phyloP scores from a whole-genome alignment of 2,113 vertebrate species.

The Panthera uncia region DNA sequence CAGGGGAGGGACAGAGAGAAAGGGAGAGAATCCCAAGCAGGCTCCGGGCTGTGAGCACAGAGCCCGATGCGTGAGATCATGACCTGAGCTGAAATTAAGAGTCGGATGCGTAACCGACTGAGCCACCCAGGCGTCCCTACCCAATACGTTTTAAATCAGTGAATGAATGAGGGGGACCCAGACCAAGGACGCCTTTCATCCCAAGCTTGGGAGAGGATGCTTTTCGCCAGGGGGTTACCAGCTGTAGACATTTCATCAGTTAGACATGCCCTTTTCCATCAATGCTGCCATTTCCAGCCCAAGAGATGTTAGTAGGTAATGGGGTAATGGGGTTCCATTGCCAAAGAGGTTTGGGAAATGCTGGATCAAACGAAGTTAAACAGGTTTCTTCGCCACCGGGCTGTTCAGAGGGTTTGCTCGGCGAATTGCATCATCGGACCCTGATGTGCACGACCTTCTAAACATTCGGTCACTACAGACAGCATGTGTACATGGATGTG shows the following conservation, averaged over 20 bases:
- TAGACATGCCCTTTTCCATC: background rate
- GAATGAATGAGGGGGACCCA: background rate
- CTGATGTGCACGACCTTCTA: background rate
- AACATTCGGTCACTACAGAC: background rate
- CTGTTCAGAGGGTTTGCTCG: background rate
- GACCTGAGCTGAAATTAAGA: too few species aligned
- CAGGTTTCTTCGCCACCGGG: background rate
- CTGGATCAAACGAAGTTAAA: background rate
- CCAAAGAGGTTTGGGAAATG: background rate
- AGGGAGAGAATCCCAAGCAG: too few species aligned
- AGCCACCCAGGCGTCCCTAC: too few species aligned
- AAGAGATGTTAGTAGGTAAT: background rate
- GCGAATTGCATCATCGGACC: background rate
- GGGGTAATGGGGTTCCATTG: background rate
- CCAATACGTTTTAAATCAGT: background rate
- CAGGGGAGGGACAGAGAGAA: too few species aligned
- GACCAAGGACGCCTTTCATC: background rate
- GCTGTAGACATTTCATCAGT: background rate
- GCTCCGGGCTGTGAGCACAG: too few species aligned
- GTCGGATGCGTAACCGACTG: too few species aligned
- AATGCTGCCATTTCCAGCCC: background rate
- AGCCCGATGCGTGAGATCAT: too few species aligned
- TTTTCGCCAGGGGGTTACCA: background rate
- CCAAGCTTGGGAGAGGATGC: background rate
- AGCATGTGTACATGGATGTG: background rate